phyloP scores from a whole-genome alignment of 1,140 invertebrate species.

The Ylistrum balloti region DNA sequence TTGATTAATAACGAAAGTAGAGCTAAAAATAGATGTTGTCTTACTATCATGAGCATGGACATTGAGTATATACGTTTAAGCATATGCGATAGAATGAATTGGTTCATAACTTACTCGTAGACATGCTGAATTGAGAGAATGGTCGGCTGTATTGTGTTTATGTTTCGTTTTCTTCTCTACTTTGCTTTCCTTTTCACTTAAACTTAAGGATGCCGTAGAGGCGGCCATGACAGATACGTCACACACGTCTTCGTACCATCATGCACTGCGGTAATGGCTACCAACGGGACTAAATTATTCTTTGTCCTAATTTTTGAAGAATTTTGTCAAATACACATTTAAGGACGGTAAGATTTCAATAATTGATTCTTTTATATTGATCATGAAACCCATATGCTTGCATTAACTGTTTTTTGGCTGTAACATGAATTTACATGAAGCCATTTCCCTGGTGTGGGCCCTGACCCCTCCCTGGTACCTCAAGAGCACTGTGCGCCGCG shows the following conservation, averaged over 20 bases:
- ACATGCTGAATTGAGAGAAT: background rate
- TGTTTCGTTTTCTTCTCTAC: background rate
- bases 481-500: slow-evolving; percentile 52
- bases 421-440: slow-evolving; percentile 10
- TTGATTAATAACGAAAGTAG: background rate
- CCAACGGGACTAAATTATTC: slow-evolving; percentile 60
- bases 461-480: slow-evolving; percentile 62
- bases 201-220: slow-evolving; percentile 45
- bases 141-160: background rate
- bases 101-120: background rate
- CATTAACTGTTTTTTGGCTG: background rate
- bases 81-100: too few relatives aligned
- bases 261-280: slow-evolving; percentile 64
- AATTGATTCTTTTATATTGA: slow-evolving; percentile 42
- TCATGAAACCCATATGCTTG: slow-evolving; percentile 19
- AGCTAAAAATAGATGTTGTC: background rate
- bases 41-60: background rate
- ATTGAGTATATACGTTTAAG: background rate
- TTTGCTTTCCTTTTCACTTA: slow-evolving; percentile 7
- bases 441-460: slow-evolving; percentile 46
- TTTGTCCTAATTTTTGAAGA: slow-evolving; percentile 60
- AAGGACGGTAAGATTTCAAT: slow-evolving; percentile 56
- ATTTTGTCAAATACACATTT: slow-evolving; percentile 41
- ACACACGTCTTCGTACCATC: slow-evolving; percentile 47
- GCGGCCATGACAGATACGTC: slow-evolving; percentile 52